Conservation (phyloP, 1,140 invertebrate species). For the Mya arenaria region DNA sequence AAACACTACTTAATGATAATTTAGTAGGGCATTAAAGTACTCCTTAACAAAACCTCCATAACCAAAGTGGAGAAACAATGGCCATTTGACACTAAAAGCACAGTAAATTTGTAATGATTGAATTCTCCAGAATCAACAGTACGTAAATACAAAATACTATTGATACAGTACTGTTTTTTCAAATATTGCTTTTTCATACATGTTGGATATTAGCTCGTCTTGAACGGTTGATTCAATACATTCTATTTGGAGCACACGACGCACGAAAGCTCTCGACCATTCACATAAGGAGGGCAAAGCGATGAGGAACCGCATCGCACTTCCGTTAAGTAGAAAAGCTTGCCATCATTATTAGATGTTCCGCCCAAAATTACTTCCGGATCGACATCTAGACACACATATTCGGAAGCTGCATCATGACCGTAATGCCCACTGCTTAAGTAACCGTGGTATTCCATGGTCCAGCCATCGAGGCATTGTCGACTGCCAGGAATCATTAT, state of each 20-base stretch:
- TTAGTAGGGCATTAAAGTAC: too few relatives aligned
- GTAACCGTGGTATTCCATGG: slow-evolving; percentile 60
- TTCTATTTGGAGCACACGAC: slow-evolving; percentile 60
- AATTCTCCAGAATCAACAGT: too few relatives aligned
- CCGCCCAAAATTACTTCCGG: slow-evolving; percentile 52
- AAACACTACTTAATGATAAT: too few relatives aligned
- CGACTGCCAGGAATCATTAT: slow-evolving; percentile 65
- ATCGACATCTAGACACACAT: slow-evolving; percentile 62
- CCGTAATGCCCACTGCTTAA: slow-evolving; percentile 46
- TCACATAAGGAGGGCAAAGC: slow-evolving; percentile 56
- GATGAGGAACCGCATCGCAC: slow-evolving; percentile 54
- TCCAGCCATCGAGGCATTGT: slow-evolving; percentile 60
- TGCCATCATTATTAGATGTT: slow-evolving; percentile 46
- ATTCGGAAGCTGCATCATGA: slow-evolving; percentile 39
- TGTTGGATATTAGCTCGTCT: too few relatives aligned
- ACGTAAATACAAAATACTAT: too few relatives aligned
- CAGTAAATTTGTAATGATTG: too few relatives aligned
- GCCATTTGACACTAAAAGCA: too few relatives aligned
- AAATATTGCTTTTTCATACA: too few relatives aligned
- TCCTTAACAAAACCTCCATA: too few relatives aligned
- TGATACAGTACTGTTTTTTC: too few relatives aligned
- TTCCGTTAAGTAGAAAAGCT: slow-evolving; percentile 53
- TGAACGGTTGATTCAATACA: too few relatives aligned
- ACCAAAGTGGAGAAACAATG: too few relatives aligned
- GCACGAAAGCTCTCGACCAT: slow-evolving; percentile 49